Evolutionary conservation across 2,888 invertebrate genomes (phyloP), one percentile per base, ranked within the genome.

Genomic region (Troilus luridus): DNA sequence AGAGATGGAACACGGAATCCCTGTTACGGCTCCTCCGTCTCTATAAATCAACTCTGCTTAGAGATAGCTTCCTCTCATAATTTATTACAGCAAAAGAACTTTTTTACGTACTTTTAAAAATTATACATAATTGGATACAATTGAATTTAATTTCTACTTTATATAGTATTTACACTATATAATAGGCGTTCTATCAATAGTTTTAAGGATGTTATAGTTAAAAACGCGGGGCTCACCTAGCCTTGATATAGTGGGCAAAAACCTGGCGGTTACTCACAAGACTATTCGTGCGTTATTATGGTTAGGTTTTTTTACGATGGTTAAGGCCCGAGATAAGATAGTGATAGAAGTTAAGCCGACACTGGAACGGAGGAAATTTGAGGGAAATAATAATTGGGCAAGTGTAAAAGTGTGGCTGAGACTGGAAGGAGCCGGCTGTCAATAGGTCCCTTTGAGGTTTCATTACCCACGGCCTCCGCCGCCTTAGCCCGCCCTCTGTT

Each of bases 1-100:
- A 41, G 54, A 54, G 89, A 21, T 54, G 89, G 62, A 64, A 89
- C 89, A 89, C 64, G 89, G 89, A 64, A 89, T 67, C 64, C n/a
- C 89, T 89, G 89, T 89, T 89, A 89, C 67, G 11, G 7, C 54
- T 7, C 41, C 21, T n/a, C 21, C 64, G 62, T 64, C 89, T 89
- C 54, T 89, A 89, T 89, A 89, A 89, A 89, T 89, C 89, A 89
- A n/a, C n/a, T 1, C 85, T 24, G 5, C n/a, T 27, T 56, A 56
- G 85, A 85, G 85, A 85, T 85, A 85, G 85, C n/a, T 5, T 56
- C 9, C 21, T 56, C 27, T 27, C 6, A 21, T 58, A 58, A 85
- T 85, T 85, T 85, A 85, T 85, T 56, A n/a, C 85, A 0, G 12
- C n/a, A 56, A 3, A 11, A 19, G n/a, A 21, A 85, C 85, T 85